Base-by-base conservation (phyloP, 2,113 vertebrate species). In the Poecilia latipinna region DNA sequence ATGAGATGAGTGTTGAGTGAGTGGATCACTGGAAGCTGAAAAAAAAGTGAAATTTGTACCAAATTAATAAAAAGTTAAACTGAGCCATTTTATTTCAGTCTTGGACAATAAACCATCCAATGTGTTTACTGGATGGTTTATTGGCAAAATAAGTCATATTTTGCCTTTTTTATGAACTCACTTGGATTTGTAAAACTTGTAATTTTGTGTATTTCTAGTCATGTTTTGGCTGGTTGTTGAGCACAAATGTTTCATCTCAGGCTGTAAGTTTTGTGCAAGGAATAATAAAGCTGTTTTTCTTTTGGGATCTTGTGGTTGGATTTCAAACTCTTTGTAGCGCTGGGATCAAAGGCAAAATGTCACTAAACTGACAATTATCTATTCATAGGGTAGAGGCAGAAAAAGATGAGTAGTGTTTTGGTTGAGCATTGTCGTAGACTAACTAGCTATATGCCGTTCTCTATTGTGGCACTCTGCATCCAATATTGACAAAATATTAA, bases 311-410 rank as follows among this genome's bases (percentile, higher is more conserved):
- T 4, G 80, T 70, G 76, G 82, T 42, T 48, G 24, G 51, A n/a
- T 77, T 57, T 61, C 85, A 77, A 90, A 84, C 65, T 61, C 29
- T 64, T 24, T 29, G 10, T 72, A 86, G 67, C 67, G 35, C 61
- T 65, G 17, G 65, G 39, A 91, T 90, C 78, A 92, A 90, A 91
- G 68, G 61, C 42, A 62, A 57, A 61, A 69, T 66, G 65, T 82
- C 62, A 48, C 78, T 44, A 60, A 78, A 79, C 78, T 62, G 75
- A 24, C 11, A 87, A 86, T 90, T 89, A 84, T 83, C 80, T 82
- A 83, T 88, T 78, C 48, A 77, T 73, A 77, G 82, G 60, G 72
- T 65, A 51, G 7, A 79, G 78, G 74, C 54, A 72, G 82, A 79
- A 83, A 88, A 86, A 78, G 68, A 74, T 70, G 67, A 61, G 42